phyloP scores from a whole-genome alignment of 2,797 vertebrate species.

The Poecilia wingei region DNA sequence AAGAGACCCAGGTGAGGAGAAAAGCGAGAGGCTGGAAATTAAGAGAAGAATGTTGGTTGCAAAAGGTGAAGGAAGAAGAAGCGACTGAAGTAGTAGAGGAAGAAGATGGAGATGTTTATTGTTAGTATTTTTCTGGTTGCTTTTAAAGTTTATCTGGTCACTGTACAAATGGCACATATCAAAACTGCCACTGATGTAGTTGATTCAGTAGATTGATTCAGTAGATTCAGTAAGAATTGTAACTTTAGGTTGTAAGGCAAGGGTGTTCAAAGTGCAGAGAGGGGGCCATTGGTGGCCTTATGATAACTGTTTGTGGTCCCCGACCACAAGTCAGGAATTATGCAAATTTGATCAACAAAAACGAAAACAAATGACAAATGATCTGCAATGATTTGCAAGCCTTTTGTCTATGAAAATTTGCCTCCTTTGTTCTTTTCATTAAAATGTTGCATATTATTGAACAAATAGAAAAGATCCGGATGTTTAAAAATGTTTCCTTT shows the following conservation, averaged over 20 bases:
- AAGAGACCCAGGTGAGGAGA: constrained; percentile 52
- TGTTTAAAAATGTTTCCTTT: no score
- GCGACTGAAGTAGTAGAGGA: background rate
- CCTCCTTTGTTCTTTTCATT: no score
- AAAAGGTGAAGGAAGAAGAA: constrained; percentile 14
- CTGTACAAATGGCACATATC: background rate
- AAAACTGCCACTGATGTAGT: background rate
- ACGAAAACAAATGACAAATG: background rate
- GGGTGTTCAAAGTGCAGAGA: background rate
- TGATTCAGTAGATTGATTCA: background rate
- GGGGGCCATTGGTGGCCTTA: background rate
- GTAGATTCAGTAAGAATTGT: background rate
- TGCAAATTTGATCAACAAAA: background rate
- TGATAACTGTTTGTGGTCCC: background rate
- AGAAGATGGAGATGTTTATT: background rate
- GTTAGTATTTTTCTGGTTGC: background rate
- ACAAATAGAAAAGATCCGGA: no score
- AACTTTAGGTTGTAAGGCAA: background rate
- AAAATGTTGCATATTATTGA: no score
- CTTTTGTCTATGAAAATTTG: no score
- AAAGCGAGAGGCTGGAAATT: constrained; percentile 49
- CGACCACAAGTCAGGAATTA: background rate
- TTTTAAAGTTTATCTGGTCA: background rate
- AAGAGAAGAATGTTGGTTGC: constrained; percentile 40
- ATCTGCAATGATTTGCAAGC: no score